Evolutionary conservation across 2,113 vertebrate genomes (phyloP).

Genomic region (Monarcha castaneiventris): DNA sequence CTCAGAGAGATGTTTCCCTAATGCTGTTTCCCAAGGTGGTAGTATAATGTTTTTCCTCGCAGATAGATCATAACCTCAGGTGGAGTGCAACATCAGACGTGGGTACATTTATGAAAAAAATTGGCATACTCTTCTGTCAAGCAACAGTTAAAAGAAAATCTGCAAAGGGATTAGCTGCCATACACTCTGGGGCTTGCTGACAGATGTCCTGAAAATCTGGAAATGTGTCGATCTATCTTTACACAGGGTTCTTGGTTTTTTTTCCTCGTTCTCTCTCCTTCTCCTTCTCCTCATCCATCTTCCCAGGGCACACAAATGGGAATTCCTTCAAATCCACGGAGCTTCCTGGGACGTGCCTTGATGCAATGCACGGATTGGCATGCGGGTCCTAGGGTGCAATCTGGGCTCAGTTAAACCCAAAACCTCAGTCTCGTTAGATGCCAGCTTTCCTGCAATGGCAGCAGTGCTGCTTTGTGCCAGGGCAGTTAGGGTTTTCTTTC

Average conservation of each 20-base stretch:
- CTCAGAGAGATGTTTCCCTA: background rate
- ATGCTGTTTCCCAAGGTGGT: background rate
- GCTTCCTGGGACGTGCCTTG: background rate
- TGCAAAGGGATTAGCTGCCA: conserved; percentile 60
- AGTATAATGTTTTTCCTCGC: background rate
- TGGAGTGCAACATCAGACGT: background rate
- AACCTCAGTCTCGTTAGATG: background rate
- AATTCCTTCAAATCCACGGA: background rate
- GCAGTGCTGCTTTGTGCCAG: background rate
- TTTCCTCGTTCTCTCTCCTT: background rate
- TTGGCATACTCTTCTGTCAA: conserved; percentile 21
- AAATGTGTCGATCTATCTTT: conserved; percentile 61
- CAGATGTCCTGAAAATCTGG: conserved; percentile 71
- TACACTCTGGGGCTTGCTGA: conserved; percentile 43
- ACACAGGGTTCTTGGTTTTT: background rate
- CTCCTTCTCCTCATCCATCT: background rate
- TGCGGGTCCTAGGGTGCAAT: background rate
- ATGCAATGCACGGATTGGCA: background rate
- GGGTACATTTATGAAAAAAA: conserved; percentile 8
- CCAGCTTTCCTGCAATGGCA: background rate
- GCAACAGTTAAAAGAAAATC: conserved; percentile 68
- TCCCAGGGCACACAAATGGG: background rate
- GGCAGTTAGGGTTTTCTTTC: background rate
- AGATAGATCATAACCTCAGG: conserved; percentile 37
- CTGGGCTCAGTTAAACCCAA: background rate